Percentiles rank a stretch among this genome's conserved stretches.
phyloP scores from a whole-genome alignment of 2,113 vertebrate genomes.

The Gasterosteus aculeatus region DNA sequence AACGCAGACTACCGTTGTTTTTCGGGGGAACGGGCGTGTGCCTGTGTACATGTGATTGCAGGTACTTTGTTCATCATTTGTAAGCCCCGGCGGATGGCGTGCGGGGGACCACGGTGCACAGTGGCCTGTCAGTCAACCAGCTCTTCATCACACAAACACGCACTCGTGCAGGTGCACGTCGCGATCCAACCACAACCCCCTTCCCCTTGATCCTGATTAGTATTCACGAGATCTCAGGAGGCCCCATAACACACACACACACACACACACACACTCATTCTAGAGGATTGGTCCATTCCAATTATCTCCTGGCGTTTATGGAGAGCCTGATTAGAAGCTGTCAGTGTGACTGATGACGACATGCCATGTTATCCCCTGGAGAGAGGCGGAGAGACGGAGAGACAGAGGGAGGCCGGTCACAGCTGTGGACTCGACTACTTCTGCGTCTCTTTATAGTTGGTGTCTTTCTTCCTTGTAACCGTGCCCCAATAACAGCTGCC shows the following conservation, averaged over 20 bases:
- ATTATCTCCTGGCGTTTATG: constrained; percentile 81
- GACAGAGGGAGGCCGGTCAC: constrained; percentile 56
- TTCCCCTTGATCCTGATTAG: constrained; percentile 76
- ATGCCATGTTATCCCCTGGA: constrained; percentile 70
- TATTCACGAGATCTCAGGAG: constrained; percentile 81
- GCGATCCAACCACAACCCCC: constrained; percentile 57
- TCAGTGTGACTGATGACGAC: constrained; percentile 82
- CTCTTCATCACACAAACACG: constrained; percentile 56
- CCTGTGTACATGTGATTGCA: constrained; percentile 52
- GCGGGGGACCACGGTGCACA: constrained; percentile 42
- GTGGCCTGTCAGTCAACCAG: constrained; percentile 68
- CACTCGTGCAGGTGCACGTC: constrained; percentile 55
- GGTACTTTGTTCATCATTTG: constrained; percentile 79
- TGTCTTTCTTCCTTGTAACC: constrained; percentile 48
- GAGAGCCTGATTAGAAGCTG: constrained; percentile 82
- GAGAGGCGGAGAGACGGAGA: constrained; percentile 48
- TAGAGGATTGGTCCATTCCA: constrained; percentile 78
- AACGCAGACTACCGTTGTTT: constrained; percentile 50
- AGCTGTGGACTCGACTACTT: constrained; percentile 60
- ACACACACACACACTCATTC: constrained; percentile 51
- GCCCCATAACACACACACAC: constrained; percentile 35
- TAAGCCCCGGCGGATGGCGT: constrained; percentile 74
- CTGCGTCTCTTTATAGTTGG: constrained; percentile 46
- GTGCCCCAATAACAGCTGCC: constrained; percentile 44
- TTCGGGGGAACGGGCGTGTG: constrained; percentile 2